phyloP scores from a whole-genome alignment of 2,113 vertebrate genomes.

The Gymnocephalus cernua region DNA sequence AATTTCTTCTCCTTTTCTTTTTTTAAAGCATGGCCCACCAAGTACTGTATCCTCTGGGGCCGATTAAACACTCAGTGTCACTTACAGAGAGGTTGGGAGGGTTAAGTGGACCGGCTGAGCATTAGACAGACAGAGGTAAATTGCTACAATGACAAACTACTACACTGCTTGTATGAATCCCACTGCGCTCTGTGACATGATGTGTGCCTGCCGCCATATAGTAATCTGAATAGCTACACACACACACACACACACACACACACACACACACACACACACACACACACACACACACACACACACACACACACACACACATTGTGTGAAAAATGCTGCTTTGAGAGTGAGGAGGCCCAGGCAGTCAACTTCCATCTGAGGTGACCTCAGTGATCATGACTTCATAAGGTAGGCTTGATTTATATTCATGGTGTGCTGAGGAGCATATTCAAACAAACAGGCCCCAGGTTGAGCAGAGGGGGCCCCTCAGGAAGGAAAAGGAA shows the following conservation, averaged over 20 bases:
- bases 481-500: slow-evolving; percentile 14
- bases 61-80: slow-evolving; percentile 76
- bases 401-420: slow-evolving; percentile 68
- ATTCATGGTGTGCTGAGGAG: slow-evolving; percentile 25
- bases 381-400: slow-evolving; percentile 64
- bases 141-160: slow-evolving; percentile 67
- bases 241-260: slow-evolving; percentile 8
- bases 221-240: slow-evolving; percentile 3
- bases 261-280: neutral
- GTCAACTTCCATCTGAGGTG: slow-evolving; percentile 42
- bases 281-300: slow-evolving; percentile 3
- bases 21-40: neutral
- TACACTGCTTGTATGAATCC: slow-evolving; percentile 49
- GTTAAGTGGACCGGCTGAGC: slow-evolving; percentile 68
- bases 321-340: slow-evolving; percentile 27
- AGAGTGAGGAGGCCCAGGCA: slow-evolving; percentile 42
- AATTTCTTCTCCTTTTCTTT: slow-evolving; percentile 24
- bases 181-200: slow-evolving; percentile 46
- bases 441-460: slow-evolving; percentile 54
- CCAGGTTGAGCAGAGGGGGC: slow-evolving; percentile 18
- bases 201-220: slow-evolving; percentile 8
- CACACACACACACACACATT: neutral
- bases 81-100: slow-evolving; percentile 61
- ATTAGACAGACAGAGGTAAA: slow-evolving; percentile 62
- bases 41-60: slow-evolving; percentile 49